Conservation (phyloP, 2,888 invertebrate genomes). For the Drosophila nr. perissopoda region DNA sequence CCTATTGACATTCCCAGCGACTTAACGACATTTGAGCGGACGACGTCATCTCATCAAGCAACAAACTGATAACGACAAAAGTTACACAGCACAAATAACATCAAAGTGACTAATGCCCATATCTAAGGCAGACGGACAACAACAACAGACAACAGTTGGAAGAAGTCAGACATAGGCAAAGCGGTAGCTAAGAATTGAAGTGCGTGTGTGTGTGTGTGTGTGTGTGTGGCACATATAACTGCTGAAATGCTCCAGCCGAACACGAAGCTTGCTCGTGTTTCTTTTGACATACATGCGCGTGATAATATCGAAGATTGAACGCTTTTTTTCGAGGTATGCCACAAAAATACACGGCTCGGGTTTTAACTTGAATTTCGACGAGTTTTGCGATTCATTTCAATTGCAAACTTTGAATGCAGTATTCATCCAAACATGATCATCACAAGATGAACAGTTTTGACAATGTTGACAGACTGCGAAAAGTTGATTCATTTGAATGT, state of each 20-base stretch:
- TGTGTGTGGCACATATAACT: neutral
- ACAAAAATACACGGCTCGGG: neutral
- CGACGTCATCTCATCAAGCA: conserved; percentile 30
- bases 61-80: conserved; percentile 31
- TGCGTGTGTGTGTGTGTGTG: neutral
- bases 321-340: neutral
- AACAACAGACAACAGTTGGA: neutral
- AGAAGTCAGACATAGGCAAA: neutral
- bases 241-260: neutral
- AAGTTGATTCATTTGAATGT: neutral
- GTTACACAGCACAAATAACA: conserved; percentile 14
- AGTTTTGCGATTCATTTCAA: too few relatives aligned
- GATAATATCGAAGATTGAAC: neutral
- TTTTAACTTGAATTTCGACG: neutral
- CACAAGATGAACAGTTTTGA: neutral
- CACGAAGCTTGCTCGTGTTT: neutral
- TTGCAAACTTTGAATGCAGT: neutral
- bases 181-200: neutral
- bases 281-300: conserved; percentile 1
- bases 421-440: neutral
- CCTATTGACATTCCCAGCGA: neutral
- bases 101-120: conserved; percentile 36
- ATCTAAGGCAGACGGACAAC: conserved; percentile 20
- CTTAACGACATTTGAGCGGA: conserved; percentile 5
- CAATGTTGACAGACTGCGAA: neutral